Base-by-base conservation (phyloP, 2,797 vertebrate species). In the Spondyliosoma cantharus region DNA sequence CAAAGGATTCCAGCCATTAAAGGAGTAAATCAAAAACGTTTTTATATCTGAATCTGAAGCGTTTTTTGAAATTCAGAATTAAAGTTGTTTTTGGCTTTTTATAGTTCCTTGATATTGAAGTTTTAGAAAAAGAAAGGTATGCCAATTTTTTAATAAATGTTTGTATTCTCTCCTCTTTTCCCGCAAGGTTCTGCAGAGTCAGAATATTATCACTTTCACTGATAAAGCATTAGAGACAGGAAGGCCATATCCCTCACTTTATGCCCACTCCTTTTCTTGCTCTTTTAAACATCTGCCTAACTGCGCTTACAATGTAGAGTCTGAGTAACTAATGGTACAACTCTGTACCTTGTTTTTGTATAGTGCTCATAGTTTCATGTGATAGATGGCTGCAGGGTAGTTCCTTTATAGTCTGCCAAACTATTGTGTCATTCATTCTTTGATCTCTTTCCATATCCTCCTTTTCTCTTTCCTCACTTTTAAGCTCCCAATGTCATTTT, bases 381-480 rank as follows among this genome's bases (percentile, higher is more conserved):
- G 27, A 69, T 46, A 43, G 72, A 62, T 61, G 71, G 7, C 54
- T 43, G 32, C 16, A 22, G 46, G 16, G 48, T 61, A 49, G 24
- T 62, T 52, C 29, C 17, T 59, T 62, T 49, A 32, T 12, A 37
- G 57, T 62, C 42, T 72, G 25, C 50, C 25, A 60, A 61, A 32
- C 58, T 46, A 16, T 25, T 22, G 29, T 66, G 48, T 63, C 19
- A 62, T 74, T 67, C 58, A 60, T 73, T 71, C 43, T 81, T 71
- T 74, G 13, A 81, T 54, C 15, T 66, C 13, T 54, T 59, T 65
- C 32, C 57, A 52, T 42, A 43, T 65, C 15, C 8, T 60, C 16
- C 16, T 29, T 29, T 54, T 42, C 27, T 52, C 27, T 25, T 57
- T 74, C 52, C 14, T 57, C 53, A 78, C 50, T 65, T 78, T 72